Base-by-base conservation (phyloP, 1,140 invertebrate genomes). In the Pristionchus pacificus region DNA sequence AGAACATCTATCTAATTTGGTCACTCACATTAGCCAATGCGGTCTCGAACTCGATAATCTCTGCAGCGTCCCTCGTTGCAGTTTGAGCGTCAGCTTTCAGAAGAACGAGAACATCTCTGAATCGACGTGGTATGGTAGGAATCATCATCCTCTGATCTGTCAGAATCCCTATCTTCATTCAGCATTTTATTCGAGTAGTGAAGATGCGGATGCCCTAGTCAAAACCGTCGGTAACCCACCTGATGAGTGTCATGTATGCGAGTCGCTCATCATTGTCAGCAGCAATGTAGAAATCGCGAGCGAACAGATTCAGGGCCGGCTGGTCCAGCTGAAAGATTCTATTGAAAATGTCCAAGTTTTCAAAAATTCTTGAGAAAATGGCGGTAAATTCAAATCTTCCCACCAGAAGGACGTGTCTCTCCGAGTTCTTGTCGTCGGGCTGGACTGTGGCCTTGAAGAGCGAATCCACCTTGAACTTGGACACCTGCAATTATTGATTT, bases 1-100 rank as follows among this genome's bases (percentile, higher is more conserved):
- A n/a, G n/a, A n/a, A n/a, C n/a, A 24, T 6, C 49, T 70, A 25
- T 73, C 24, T 10, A 68, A n/a, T 28, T 19, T 15, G 60, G 19
- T 57, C 60, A 10, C 84, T 85, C 84, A 91, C 90, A 82, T 89
- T 88, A 1, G 91, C 90, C 32, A 92, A 81, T 72, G 89, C 86
- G 2, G 88, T 91, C 87, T 96, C 93, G 80, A 95, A 94, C 27
- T 88, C 83, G 28, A 95, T 88, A 2, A 95, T 86, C 71, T 92
- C 88, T 2, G 89, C 86, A 2, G 91, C 91, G 69, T 90, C 88
- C 24, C 81, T 79, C 58, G 86, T 85, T 0, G 91, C 90, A 32
- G 87, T 85, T 28, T 85, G 77, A 24, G 84, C 72, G 38, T 88
- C 78, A 1, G 90, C 90, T 2, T 90, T 90, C 10, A 93, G 85